Evolutionary conservation across 2,797 vertebrate genomes (phyloP).

Genomic region (Neostethus bicornis): DNA sequence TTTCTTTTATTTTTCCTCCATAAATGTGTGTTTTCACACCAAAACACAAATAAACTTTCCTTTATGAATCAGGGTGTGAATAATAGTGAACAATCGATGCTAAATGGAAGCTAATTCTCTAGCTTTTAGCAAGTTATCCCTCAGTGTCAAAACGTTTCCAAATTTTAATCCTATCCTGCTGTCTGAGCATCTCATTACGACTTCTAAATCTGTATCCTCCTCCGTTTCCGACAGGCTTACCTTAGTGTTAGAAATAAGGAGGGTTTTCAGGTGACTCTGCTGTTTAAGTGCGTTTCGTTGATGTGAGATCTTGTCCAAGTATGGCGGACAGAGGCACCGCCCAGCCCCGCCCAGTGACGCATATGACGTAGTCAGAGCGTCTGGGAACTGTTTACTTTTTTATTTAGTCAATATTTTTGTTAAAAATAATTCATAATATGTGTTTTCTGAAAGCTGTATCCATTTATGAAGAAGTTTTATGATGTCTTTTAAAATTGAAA

Average conservation of each 20-base stretch:
- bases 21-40: background rate
- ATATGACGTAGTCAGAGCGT: too few relatives aligned
- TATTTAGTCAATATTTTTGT: too few relatives aligned
- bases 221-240: conserved; percentile 25
- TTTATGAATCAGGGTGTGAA: conserved; percentile 59
- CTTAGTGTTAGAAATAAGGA: conserved; percentile 43
- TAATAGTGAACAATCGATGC: conserved; percentile 49
- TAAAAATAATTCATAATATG: too few relatives aligned
- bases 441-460: too few relatives aligned
- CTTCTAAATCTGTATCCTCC: fast-evolving
- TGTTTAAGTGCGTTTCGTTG: conserved; percentile 46
- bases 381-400: too few relatives aligned
- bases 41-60: conserved; percentile 27
- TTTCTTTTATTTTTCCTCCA: background rate
- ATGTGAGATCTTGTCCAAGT: conserved; percentile 55
- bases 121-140: conserved; percentile 47
- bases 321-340: conserved; percentile 77
- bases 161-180: fast-evolving
- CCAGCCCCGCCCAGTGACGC: conserved; percentile 63
- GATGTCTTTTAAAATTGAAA: too few relatives aligned
- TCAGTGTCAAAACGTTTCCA: background rate
- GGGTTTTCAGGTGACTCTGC: conserved; percentile 54
- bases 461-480: too few relatives aligned
- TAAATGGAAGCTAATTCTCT: conserved; percentile 45
- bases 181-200: fast-evolving